Evolutionary conservation across 2,113 vertebrate species (phyloP).

Genomic region (Falcunculus frontatus): DNA sequence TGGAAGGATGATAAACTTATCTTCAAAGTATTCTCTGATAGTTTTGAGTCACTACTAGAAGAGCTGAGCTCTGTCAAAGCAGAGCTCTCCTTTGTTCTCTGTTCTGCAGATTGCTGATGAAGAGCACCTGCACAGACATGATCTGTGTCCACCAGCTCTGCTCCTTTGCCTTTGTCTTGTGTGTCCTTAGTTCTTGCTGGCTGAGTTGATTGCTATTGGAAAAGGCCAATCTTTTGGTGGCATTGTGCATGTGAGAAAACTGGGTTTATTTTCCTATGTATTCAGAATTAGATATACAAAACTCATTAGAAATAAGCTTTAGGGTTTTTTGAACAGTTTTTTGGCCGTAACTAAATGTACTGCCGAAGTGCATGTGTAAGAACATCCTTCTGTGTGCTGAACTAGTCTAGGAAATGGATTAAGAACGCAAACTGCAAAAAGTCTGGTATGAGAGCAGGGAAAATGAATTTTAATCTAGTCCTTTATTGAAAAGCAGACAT

Average conservation of each 20-base stretch:
- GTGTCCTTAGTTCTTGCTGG: neutral
- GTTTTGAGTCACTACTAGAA: neutral
- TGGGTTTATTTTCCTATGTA: neutral
- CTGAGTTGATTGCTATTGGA: neutral
- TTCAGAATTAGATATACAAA: neutral
- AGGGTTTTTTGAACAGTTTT: neutral
- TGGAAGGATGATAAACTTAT: neutral
- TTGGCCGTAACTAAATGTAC: neutral
- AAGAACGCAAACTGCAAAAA: neutral
- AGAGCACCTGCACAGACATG: neutral
- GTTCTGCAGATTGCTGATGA: neutral
- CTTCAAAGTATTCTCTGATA: neutral
- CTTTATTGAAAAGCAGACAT: neutral
- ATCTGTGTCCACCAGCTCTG: neutral
- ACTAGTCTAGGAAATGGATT: accelerated
- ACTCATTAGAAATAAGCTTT: neutral
- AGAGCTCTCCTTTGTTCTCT: neutral
- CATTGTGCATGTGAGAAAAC: neutral
- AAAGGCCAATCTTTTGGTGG: neutral
- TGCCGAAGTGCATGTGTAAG: neutral
- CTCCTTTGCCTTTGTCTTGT: neutral
- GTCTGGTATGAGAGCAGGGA: neutral
- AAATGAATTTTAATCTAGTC: neutral
- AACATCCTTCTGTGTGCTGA: neutral
- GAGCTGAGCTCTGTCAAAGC: neutral